phyloP scores from a whole-genome alignment of 1,140 invertebrate species.

The Leptopilina clavipes region DNA sequence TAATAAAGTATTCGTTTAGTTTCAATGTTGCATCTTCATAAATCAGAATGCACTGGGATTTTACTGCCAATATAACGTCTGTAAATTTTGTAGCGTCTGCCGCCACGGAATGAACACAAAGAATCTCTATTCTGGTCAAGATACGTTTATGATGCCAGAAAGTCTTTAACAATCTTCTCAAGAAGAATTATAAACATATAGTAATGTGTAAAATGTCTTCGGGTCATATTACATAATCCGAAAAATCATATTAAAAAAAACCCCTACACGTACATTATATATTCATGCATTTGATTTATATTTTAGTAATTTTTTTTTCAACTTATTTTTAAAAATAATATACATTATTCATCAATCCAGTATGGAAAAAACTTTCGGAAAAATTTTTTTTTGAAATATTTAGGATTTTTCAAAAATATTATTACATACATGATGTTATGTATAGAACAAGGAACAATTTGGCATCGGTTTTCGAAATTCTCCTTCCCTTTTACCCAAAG shows the following conservation, averaged over 20 bases:
- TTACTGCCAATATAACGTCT: conserved; percentile 24
- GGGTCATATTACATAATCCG: neutral
- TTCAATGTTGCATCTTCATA: conserved; percentile 31
- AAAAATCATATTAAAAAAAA: neutral
- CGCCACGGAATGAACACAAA: conserved; percentile 27
- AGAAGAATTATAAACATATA: conserved; percentile 3
- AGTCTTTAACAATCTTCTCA: conserved; percentile 9
- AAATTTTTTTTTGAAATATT: too few relatives aligned
- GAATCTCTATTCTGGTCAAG: conserved; percentile 20
- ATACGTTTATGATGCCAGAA: conserved; percentile 21
- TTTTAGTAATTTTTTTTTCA: too few relatives aligned
- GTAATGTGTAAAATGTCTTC: neutral
- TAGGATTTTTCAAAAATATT: too few relatives aligned
- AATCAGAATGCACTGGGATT: conserved; percentile 11
- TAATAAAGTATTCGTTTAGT: conserved; percentile 29
- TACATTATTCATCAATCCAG: too few relatives aligned
- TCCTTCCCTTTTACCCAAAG: too few relatives aligned
- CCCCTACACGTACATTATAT: neutral
- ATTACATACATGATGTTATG: too few relatives aligned
- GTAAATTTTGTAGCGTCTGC: conserved; percentile 27
- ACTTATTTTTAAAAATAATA: too few relatives aligned
- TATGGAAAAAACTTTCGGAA: too few relatives aligned
- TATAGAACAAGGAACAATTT: too few relatives aligned
- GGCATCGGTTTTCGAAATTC: too few relatives aligned
- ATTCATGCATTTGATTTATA: too few relatives aligned